These are phyloP conservation scores for Babylonia areolata DNA, from an alignment of 1,140 invertebrate genomes.

Conservation along the genomic window DNA sequence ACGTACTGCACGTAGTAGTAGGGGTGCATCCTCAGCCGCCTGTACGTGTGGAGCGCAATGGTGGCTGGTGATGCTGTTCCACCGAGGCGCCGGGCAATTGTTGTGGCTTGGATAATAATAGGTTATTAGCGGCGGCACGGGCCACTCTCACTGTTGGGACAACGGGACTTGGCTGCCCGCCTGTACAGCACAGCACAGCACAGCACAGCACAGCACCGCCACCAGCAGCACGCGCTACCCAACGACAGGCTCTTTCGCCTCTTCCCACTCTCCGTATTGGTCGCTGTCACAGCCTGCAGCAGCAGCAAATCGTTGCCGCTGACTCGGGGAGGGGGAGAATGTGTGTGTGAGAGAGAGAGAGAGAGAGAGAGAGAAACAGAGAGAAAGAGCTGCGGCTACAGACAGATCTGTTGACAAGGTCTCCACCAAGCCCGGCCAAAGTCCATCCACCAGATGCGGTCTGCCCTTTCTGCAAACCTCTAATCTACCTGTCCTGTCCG, in stretches of 20 bases:
- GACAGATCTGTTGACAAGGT: background rate
- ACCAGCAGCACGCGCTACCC: slow-evolving; percentile 20
- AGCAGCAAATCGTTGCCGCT: background rate
- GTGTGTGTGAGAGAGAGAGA: background rate
- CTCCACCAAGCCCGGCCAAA: background rate
- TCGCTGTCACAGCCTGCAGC: slow-evolving; percentile 16
- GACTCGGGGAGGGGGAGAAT: too few relatives aligned
- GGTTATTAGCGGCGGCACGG: slow-evolving; percentile 39
- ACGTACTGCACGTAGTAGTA: slow-evolving; percentile 71
- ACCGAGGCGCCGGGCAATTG: slow-evolving; percentile 49
- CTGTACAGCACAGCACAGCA: slow-evolving; percentile 21
- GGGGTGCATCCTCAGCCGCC: slow-evolving; percentile 68
- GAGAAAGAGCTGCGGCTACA: background rate
- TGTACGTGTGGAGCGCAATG: slow-evolving; percentile 52
- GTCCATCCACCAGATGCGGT: background rate
- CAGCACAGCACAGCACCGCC: background rate
- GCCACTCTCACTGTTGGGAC: slow-evolving; percentile 41
- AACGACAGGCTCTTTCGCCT: background rate
- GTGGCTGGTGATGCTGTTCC: slow-evolving; percentile 49
- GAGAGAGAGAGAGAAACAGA: background rate
- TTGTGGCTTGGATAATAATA: slow-evolving; percentile 47
- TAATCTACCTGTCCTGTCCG: background rate
- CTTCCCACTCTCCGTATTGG: slow-evolving; percentile 2
- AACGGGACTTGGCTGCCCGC: slow-evolving; percentile 20
- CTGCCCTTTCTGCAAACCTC: background rate